These are phyloP conservation scores for Drosophila ezoana DNA, from an alignment of 2,888 invertebrate genomes.

Conservation along the genomic window DNA sequence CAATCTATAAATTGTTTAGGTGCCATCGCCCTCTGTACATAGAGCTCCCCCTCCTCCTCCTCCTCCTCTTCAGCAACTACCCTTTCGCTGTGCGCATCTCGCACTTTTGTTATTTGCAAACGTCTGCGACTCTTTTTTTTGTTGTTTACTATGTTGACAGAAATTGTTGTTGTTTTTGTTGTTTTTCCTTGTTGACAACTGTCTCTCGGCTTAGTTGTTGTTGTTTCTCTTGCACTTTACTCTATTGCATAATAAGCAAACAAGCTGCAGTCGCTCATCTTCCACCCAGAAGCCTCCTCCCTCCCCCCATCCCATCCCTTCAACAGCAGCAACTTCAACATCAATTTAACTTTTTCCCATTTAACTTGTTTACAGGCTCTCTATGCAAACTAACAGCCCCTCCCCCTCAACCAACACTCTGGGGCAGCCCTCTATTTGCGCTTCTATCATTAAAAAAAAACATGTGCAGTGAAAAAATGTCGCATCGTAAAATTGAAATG, in stretches of 20 bases:
- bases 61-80: not conserved
- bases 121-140: constrained; percentile 24
- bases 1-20: constrained; percentile 8
- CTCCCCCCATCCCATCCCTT: not conserved
- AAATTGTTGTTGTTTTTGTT: constrained; percentile 17
- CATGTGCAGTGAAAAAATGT: constrained; percentile 16
- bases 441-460: constrained; percentile 23
- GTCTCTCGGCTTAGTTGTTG: constrained; percentile 21
- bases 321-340: constrained; percentile 35
- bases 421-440: not conserved
- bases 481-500: constrained; percentile 41
- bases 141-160: constrained; percentile 27
- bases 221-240: constrained; percentile 63
- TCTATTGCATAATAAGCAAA: constrained; percentile 68
- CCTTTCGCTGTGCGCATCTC: constrained; percentile 34
- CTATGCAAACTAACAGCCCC: not conserved
- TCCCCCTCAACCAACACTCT: not conserved
- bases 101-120: constrained; percentile 42
- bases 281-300: not conserved
- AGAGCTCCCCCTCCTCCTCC: not conserved
- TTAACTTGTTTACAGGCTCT: constrained; percentile 30
- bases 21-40: constrained; percentile 22
- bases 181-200: constrained; percentile 41
- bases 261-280: constrained; percentile 21
- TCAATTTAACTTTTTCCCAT: constrained; percentile 57